These are phyloP conservation scores for Heteractis magnifica DNA, from an alignment of 92 coral and sea anemone genomes.

Conservation along the genomic window DNA sequence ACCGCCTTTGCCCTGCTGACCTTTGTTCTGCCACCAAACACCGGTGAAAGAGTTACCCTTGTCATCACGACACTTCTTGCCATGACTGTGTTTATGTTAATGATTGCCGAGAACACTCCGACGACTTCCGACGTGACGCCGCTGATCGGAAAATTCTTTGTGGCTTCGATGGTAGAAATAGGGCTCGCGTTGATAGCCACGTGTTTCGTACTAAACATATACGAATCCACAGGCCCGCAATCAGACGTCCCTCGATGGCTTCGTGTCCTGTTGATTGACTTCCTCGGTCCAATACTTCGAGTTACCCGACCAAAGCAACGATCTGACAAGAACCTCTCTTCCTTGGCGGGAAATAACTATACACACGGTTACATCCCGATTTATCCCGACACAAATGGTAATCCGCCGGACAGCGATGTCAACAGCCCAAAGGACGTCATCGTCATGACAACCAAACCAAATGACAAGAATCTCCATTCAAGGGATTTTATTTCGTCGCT, in stretches of 20 bases:
- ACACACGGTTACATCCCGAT: constrained; percentile 60
- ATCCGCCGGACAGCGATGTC: constrained; percentile 40
- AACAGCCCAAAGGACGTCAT: constrained; percentile 71
- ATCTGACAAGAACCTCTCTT: constrained; percentile 47
- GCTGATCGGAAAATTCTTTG: constrained; percentile 92
- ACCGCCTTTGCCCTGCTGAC: constrained; percentile 93
- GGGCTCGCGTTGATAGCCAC: constrained; percentile 92
- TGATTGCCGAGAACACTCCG: constrained; percentile 98
- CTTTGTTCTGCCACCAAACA: constrained; percentile 94
- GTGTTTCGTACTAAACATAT: constrained; percentile 83
- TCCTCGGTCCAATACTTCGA: constrained; percentile 82
- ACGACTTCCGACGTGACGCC: constrained; percentile 99
- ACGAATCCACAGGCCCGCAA: constrained; percentile 86
- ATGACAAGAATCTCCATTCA: constrained; percentile 68
- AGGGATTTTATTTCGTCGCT: constrained; percentile 76
- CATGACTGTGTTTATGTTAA: constrained; percentile 97
- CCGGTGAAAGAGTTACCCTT: constrained; percentile 96
- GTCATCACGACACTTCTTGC: constrained; percentile 96
- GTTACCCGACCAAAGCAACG: constrained; percentile 66
- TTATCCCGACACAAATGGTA: constrained; percentile 58
- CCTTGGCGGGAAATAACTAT: constrained; percentile 40
- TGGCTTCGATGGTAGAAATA: constrained; percentile 95
- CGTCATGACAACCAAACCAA: constrained; percentile 76
- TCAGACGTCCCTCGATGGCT: constrained; percentile 81
- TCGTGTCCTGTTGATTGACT: constrained; percentile 65